Conservation (phyloP, 1,140 invertebrate species). For the Holotrichia oblita region DNA sequence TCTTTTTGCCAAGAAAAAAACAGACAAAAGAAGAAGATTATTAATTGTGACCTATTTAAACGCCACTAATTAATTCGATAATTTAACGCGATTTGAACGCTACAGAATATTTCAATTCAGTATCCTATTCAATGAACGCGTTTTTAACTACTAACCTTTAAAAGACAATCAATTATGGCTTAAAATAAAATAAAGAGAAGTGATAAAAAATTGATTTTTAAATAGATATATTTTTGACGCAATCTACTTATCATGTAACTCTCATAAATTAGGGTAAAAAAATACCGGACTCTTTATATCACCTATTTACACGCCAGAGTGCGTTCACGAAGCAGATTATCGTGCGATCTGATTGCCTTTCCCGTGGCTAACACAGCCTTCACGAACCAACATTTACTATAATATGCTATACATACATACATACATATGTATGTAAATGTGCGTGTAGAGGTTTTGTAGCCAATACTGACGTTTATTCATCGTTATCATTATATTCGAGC, state of each 20-base stretch:
- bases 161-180: too few relatives aligned
- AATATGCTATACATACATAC: not conserved
- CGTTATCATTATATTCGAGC: not conserved
- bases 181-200: not conserved
- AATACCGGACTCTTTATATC: not conserved
- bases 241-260: not conserved
- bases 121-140: too few relatives aligned
- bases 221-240: not conserved
- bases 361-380: not conserved
- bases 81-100: too few relatives aligned
- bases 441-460: not conserved
- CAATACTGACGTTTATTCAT: not conserved
- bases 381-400: not conserved
- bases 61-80: too few relatives aligned
- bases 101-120: too few relatives aligned
- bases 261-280: conserved; percentile 2
- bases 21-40: too few relatives aligned
- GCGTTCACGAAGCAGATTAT: not conserved
- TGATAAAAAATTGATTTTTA: conserved; percentile 14
- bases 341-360: not conserved
- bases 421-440: not conserved
- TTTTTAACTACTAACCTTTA: too few relatives aligned
- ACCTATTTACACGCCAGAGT: conserved; percentile 1
- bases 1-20: too few relatives aligned
- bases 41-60: too few relatives aligned